These are phyloP conservation scores for Falco rusticolus DNA, from an alignment of 2,797 vertebrate species.

Conservation along the genomic window DNA sequence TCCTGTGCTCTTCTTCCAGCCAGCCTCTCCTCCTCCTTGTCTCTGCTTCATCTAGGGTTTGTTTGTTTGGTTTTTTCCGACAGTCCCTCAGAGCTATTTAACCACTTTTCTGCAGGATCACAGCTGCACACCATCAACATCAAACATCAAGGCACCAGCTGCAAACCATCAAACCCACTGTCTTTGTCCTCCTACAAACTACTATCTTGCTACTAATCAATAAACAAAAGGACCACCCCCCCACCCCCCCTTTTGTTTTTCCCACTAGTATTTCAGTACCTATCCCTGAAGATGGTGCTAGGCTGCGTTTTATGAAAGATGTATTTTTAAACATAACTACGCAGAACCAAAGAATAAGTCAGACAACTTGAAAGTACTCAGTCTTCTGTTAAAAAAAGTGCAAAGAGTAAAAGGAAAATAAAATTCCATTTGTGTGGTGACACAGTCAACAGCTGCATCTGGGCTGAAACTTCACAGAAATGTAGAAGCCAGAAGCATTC, in stretches of 20 bases:
- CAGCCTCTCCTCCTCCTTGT: too few relatives aligned
- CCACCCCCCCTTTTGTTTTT: neutral
- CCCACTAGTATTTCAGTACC: neutral
- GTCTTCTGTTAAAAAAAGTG: neutral
- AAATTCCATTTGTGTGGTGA: neutral
- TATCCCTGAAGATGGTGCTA: neutral
- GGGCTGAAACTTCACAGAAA: neutral
- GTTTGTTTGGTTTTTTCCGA: too few relatives aligned
- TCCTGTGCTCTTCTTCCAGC: too few relatives aligned
- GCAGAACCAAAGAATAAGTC: neutral
- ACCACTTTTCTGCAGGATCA: too few relatives aligned
- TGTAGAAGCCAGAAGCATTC: neutral
- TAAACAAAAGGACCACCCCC: neutral
- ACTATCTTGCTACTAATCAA: neutral
- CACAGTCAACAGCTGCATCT: neutral
- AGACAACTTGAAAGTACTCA: neutral
- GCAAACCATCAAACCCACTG: too few relatives aligned
- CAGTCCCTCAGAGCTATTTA: too few relatives aligned
- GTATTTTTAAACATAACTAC: neutral
- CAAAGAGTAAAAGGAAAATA: neutral
- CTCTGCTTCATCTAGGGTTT: too few relatives aligned
- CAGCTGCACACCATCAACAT: too few relatives aligned
- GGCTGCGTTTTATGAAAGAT: neutral
- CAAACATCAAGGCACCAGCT: too few relatives aligned
- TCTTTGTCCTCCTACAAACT: too few relatives aligned